A percentile compares a stretch with the other conserved stretches of the same genome.
phyloP scores from a whole-genome alignment of 2,888 invertebrate genomes.

The Teleogryllus oceanicus region DNA sequence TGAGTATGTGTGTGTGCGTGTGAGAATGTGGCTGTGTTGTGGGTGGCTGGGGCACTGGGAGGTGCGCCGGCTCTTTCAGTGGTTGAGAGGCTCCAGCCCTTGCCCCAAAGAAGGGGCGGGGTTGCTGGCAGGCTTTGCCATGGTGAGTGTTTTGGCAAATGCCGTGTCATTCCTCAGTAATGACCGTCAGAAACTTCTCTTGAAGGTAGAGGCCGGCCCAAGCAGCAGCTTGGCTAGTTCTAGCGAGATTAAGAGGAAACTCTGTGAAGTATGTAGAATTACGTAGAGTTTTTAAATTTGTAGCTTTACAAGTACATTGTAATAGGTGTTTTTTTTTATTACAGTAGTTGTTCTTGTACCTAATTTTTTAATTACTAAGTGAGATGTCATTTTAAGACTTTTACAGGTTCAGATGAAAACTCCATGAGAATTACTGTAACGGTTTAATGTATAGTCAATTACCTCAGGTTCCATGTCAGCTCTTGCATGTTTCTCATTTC shows the following conservation, averaged over 20 bases:
- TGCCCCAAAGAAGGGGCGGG: neutral
- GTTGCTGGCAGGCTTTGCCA: no score
- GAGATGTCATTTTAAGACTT: constrained; percentile 9
- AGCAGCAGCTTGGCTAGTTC: constrained; percentile 8
- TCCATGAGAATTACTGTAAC: constrained; percentile 18
- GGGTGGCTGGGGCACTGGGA: neutral
- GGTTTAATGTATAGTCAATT: constrained; percentile 28
- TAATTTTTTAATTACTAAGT: constrained; percentile 18
- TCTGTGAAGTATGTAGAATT: constrained; percentile 18
- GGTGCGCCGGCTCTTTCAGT: neutral
- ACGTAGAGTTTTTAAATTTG: constrained; percentile 1
- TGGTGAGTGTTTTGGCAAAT: no score
- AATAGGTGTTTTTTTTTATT: constrained; percentile 12
- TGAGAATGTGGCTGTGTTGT: neutral
- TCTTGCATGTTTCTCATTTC: neutral
- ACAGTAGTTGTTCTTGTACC: constrained; percentile 11
- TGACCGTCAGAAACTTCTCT: neutral
- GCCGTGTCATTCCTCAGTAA: neutral
- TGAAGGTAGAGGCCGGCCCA: neutral
- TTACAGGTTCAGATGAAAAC: constrained; percentile 18
- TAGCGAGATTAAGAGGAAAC: constrained; percentile 7
- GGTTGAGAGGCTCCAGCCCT: neutral
- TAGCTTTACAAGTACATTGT: constrained; percentile 18
- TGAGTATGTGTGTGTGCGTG: constrained; percentile 1
- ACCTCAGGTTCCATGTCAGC: constrained; percentile 29